Evolutionary conservation across 2,797 vertebrate species (phyloP).

Genomic region (Gymnothorax javanicus): DNA sequence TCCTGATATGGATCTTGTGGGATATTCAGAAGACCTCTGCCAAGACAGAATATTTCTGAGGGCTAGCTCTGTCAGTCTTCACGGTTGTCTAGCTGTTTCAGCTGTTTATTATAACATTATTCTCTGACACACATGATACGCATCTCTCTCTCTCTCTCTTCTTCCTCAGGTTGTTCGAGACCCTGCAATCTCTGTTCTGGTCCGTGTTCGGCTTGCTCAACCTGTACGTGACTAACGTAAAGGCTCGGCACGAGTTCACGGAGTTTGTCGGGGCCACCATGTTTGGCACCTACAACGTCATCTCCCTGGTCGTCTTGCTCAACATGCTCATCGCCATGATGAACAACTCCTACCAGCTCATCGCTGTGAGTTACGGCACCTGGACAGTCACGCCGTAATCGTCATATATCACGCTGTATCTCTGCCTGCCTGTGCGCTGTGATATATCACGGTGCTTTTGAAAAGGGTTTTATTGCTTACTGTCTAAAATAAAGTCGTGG

Average conservation of each 20-base stretch:
- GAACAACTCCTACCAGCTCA: conserved; percentile 94
- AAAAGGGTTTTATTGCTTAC: no score
- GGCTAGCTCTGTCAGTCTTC: background rate
- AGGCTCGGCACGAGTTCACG: conserved; percentile 92
- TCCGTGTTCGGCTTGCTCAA: conserved; percentile 92
- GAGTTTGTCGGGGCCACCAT: conserved; percentile 95
- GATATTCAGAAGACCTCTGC: background rate
- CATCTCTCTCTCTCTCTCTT: background rate
- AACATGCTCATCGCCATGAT: conserved; percentile 99
- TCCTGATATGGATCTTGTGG: background rate
- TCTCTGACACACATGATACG: background rate
- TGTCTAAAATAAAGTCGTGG: no score
- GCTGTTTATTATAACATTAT: background rate
- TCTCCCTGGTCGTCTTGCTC: conserved; percentile 91
- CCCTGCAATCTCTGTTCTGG: conserved; percentile 96
- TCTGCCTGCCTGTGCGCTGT: background rate
- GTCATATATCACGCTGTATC: background rate
- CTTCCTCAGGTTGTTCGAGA: conserved; percentile 86
- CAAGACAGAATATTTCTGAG: background rate
- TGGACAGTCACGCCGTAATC: background rate
- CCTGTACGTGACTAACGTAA: conserved; percentile 93
- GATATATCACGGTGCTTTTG: background rate
- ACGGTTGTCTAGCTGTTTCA: background rate
- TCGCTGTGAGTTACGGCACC: background rate
- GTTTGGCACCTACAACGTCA: conserved; percentile 96